Conservation (phyloP, 1,140 invertebrate species). For the Chironomus tepperi region DNA sequence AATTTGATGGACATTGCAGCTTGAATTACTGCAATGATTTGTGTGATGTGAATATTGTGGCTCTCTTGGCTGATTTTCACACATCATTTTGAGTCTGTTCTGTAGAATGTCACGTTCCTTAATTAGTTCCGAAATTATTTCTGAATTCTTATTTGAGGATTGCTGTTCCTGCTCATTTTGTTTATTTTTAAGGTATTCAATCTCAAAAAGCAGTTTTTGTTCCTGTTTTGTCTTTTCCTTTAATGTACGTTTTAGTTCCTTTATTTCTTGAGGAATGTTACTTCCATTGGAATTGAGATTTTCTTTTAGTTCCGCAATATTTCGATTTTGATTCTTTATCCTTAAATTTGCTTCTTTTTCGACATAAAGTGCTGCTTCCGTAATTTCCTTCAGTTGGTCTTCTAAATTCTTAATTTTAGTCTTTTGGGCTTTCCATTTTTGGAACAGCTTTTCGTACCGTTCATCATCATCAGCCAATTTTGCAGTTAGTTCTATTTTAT, state of each 20-base stretch:
- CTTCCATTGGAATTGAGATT: slow-evolving; percentile 24
- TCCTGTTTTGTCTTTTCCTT: neutral
- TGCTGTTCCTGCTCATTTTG: neutral
- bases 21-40: neutral
- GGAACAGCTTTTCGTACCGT: slow-evolving; percentile 55
- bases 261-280: neutral
- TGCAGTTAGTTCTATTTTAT: slow-evolving; percentile 45
- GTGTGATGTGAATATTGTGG: neutral
- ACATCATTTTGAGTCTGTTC: neutral
- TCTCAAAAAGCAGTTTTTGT: neutral
- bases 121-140: neutral
- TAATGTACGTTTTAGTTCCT: neutral
- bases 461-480: slow-evolving; percentile 50
- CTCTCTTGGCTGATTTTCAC: neutral
- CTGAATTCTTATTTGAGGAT: neutral
- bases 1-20: neutral
- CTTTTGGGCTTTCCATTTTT: slow-evolving; percentile 49
- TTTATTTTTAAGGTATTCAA: neutral
- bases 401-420: slow-evolving; percentile 51
- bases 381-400: slow-evolving; percentile 51
- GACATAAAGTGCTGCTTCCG: slow-evolving; percentile 50
- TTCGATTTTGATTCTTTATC: neutral
- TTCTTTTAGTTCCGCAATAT: slow-evolving; percentile 31
- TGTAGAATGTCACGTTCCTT: neutral
- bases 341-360: slow-evolving; percentile 44